Base-by-base conservation (phyloP, 1,140 invertebrate genomes). In the Platyscapa corneri region DNA sequence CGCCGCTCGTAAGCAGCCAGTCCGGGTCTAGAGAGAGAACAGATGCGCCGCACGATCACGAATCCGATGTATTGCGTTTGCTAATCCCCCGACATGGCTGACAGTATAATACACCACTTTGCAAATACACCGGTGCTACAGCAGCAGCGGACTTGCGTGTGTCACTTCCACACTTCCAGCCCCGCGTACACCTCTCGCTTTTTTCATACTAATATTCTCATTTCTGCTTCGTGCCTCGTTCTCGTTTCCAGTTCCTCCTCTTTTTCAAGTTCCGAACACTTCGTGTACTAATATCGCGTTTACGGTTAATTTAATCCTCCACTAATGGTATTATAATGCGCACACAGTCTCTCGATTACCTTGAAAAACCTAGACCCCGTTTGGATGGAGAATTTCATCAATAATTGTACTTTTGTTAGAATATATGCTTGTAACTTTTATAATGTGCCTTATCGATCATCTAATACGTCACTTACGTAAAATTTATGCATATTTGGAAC, bases 61-160 rank as follows among this genome's bases (percentile, higher is more conserved):
- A 90, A 89, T 89, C 89, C 91, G 90, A 92, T 91, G 91, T 93
- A 93, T 92, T 91, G 92, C 91, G 91, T 92, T 92, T 93, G 91
- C 91, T 93, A 93, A 92, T 93, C 91, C 92, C 80, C 89, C 90
- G 88, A 91, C 91, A 91, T 92, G 89, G 88, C 91, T 91, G 91
- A 93, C 91, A 90, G 90, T 91, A 92, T 92, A 93, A 93, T 93
- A 92, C 91, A 91, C 89, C 90, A 90, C 92, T 93, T 91, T 91
- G 91, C 91, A 93, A 92, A 93, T 91, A 93, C 74, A 70, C 90
- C 89, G 88, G 88, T 89, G 88, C 89, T 90, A 86, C 87, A 89
- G 82, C 85, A n/a, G 42, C 42, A 7, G 42, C 12, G 83, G 27
- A 70, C 82, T 67, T 86, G 70, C 82, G 37, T 53, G 76, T 77